Evolutionary conservation across 2,113 vertebrate genomes (phyloP), one percentile per base, ranked within the genome.

Genomic region (Mola mola): DNA sequence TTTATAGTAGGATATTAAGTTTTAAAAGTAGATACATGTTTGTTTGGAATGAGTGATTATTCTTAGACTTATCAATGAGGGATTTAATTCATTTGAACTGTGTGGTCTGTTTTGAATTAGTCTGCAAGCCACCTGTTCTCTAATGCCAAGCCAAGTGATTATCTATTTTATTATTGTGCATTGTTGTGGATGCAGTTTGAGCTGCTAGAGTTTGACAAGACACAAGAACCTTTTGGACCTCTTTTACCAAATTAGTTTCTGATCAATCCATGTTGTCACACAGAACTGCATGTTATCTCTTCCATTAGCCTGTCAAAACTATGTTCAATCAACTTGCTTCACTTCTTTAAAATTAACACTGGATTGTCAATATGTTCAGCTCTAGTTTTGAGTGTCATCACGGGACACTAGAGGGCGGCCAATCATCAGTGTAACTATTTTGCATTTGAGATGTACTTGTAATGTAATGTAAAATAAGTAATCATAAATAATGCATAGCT

Each of bases 401-500:
- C 1, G 2, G 15, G 33, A 73, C 89, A 87, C 72, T 63, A 83
- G 89, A 83, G 71, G 87, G 82, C 85, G 79, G 75, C 70, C 51
- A 58, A 40, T 37, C 56, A 62, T 40, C 37, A 64, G 3, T 41
- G 10, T 2, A 50, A 8, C 9, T 15, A 3, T 20, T 56, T 15
- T 31, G 8, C 6, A 8, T 4, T 67, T 42, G 17, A 41, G 7
- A 7, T 36, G 12, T 15, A 15, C 13, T 13, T n/a, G 15, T 36
- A 36, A 8, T 8, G 29, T 33, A 33, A 3, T 33, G 5, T 29
- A 29, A 7, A 7, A 29, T 7, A 7, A 29, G 5, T 9, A 29
- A 36, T 3, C 15, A 13, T 15, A 15, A 15, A 36, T 36, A 11
- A 15, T 36, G 19, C 38, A 43, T 15, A n/a, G n/a, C 8, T 53